Evolutionary conservation across 1,140 invertebrate species (phyloP).

Genomic region (Triops cancriformis): DNA sequence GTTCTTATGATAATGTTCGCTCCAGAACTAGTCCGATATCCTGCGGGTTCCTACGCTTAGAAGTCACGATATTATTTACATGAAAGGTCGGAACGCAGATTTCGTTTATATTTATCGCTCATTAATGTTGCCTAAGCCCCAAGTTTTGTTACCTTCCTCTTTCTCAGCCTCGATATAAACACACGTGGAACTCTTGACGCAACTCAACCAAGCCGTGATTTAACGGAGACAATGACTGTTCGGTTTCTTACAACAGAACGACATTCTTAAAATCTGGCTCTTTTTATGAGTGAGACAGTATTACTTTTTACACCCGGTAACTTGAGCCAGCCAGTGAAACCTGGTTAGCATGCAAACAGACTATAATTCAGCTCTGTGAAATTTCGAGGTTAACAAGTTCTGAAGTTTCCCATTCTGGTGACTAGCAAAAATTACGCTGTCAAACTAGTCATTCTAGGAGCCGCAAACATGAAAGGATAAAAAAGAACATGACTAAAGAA

Average conservation of each 20-base stretch:
- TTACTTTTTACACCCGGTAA: neutral
- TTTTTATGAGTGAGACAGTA: neutral
- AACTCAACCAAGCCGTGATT: neutral
- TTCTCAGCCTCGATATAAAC: neutral
- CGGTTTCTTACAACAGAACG: neutral
- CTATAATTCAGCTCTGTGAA: too few relatives aligned
- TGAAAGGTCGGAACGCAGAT: neutral
- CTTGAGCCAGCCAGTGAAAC: too few relatives aligned
- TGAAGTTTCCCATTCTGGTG: too few relatives aligned
- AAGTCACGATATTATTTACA: neutral
- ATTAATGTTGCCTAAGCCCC: neutral
- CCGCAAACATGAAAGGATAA: too few relatives aligned
- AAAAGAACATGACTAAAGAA: too few relatives aligned
- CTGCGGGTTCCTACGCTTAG: neutral
- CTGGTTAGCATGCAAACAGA: too few relatives aligned
- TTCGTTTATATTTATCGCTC: neutral
- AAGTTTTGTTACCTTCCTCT: neutral
- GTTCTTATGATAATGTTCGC: neutral
- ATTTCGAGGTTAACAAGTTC: too few relatives aligned
- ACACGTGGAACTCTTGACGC: neutral
- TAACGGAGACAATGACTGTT: neutral
- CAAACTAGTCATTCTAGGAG: too few relatives aligned
- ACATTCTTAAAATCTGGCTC: neutral
- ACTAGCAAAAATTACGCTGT: too few relatives aligned
- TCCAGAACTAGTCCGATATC: neutral